These are phyloP conservation scores for Corella eumyota DNA, from an alignment of 23 tunicate genomes.

Conservation along the genomic window DNA sequence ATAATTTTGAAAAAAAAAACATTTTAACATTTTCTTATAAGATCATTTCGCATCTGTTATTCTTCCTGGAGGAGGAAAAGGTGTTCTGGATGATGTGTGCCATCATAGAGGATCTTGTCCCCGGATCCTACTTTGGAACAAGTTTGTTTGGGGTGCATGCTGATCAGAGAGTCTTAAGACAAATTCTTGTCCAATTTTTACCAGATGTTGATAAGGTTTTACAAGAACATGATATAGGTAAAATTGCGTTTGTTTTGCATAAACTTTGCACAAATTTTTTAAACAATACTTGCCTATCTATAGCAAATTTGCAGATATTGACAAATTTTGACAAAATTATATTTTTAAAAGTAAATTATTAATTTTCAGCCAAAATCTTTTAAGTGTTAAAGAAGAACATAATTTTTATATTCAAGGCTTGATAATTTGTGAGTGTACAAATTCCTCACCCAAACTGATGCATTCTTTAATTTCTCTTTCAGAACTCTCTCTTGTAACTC, in stretches of 20 bases:
- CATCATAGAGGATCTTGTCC: slow-evolving; percentile 60
- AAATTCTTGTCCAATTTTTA: slow-evolving; percentile 39
- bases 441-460: no score
- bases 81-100: slow-evolving; percentile 87
- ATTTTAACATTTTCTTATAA: no score
- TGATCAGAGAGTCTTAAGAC: slow-evolving; percentile 76
- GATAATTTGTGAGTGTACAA: no score
- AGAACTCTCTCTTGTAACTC: slow-evolving; percentile 32
- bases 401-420: no score
- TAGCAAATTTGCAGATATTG: background rate
- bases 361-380: no score
- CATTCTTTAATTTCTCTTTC: no score
- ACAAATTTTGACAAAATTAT: background rate
- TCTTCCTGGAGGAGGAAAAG: slow-evolving; percentile 82
- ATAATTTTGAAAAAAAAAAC: no score
- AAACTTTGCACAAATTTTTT: background rate
- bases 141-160: slow-evolving; percentile 73
- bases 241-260: background rate
- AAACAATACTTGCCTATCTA: background rate
- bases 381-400: no score
- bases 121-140: slow-evolving; percentile 41
- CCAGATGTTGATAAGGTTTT: slow-evolving; percentile 49
- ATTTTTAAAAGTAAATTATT: no score
- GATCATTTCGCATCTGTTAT: slow-evolving; percentile 56
- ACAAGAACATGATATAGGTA: slow-evolving; percentile 66